A percentile compares a stretch with the other conserved stretches of the same genome.
Evolutionary conservation across 1,140 invertebrate species (phyloP).

Genomic region (Hypsibius dujardini): DNA sequence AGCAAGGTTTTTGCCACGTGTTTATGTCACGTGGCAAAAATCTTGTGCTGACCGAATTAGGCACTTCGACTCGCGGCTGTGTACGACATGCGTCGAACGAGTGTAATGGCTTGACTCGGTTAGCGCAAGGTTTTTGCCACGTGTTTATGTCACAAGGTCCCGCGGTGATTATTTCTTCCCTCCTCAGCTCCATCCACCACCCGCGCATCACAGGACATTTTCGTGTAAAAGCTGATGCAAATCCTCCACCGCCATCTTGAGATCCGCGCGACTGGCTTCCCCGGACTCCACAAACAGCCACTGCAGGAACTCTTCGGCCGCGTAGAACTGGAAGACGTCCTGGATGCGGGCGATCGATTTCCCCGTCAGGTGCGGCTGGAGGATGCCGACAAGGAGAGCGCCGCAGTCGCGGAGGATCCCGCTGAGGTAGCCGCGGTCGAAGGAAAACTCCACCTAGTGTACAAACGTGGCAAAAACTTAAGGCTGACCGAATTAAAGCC

Average conservation of each 20-base stretch:
- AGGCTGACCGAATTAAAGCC: no score
- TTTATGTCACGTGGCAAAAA: no score
- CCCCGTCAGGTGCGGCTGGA: conserved; percentile 61
- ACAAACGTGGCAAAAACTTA: no score
- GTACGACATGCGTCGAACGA: no score
- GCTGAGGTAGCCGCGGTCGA: conserved; percentile 56
- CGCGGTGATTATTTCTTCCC: no score
- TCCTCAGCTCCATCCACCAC: no score
- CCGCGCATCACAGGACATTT: neutral
- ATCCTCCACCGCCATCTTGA: neutral
- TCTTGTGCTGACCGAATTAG: no score
- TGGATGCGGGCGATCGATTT: conserved; percentile 65
- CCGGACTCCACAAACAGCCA: conserved; percentile 41
- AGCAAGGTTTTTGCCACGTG: no score
- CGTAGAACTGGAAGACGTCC: conserved; percentile 60
- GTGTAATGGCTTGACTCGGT: no score
- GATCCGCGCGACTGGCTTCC: neutral
- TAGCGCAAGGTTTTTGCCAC: no score
- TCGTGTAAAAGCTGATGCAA: conserved; percentile 1
- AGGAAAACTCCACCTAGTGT: conserved; percentile 54
- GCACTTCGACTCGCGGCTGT: no score
- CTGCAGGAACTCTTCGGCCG: conserved; percentile 53
- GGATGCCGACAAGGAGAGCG: conserved; percentile 48
- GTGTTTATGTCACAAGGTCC: no score
- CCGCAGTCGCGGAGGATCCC: conserved; percentile 46